These are phyloP conservation scores for Neodiprion lecontei DNA, from an alignment of 1,140 invertebrate genomes.

Conservation along the genomic window DNA sequence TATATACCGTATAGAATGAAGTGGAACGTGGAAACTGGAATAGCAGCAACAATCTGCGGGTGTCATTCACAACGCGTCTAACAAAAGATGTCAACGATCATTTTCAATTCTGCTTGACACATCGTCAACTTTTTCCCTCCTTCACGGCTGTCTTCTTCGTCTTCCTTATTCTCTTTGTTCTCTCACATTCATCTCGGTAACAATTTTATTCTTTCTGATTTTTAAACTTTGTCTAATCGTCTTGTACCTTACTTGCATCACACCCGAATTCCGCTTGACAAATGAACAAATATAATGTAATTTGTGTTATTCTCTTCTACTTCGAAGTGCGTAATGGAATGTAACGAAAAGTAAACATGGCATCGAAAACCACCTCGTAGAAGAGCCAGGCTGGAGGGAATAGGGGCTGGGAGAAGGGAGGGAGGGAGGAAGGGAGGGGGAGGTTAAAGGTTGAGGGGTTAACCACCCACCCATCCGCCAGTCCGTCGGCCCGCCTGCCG, in stretches of 20 bases:
- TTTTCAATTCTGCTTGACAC: constrained; percentile 2
- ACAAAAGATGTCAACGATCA: background rate
- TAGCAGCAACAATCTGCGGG: constrained; percentile 46
- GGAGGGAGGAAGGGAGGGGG: background rate
- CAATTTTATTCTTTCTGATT: background rate
- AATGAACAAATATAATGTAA: background rate
- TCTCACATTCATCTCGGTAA: background rate
- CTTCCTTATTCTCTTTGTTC: background rate
- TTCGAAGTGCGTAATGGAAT: background rate
- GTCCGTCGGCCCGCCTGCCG: background rate
- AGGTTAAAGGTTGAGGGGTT: constrained; percentile 7
- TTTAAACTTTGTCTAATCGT: background rate
- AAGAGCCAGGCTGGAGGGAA: background rate
- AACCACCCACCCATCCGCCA: constrained; percentile 1
- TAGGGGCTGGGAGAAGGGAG: background rate
- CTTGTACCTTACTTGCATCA: background rate
- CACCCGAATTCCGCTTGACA: background rate
- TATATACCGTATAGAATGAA: constrained; percentile 33
- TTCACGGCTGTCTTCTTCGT: background rate
- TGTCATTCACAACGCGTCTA: constrained; percentile 35
- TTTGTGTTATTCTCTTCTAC: background rate
- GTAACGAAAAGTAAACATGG: constrained; percentile 3
- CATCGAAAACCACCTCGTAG: background rate
- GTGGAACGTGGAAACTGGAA: constrained; percentile 27
- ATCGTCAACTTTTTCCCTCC: background rate